Evolutionary conservation across 1,140 invertebrate genomes (phyloP), one percentile per base, ranked within the genome.

Genomic region (Drosophila malerkotliana): DNA sequence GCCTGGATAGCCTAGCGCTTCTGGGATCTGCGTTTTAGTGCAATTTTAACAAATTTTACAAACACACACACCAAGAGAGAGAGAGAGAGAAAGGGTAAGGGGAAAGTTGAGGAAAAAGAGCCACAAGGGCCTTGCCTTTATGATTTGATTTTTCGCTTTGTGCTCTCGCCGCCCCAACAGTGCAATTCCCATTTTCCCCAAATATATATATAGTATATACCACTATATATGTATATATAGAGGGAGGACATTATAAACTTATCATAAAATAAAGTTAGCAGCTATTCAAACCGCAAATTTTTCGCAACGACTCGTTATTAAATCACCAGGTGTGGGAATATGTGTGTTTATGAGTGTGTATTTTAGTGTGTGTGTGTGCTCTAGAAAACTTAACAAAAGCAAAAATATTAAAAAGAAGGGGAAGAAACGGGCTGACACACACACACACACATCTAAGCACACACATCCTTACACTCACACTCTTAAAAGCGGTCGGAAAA

Each of bases 201-300:
- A n/a, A 6, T 6, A 24, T 18, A 21, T 49, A 28, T 49, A 30
- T 55, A 47, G 21, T 21, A 21, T 21, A 21, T 21, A 3, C 21
- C 12, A 9, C 21, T 3, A 3, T 21, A n/a, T 45, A 3, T 21
- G 12, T 45, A 18, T 18, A 18, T 18, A 18, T 18, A 32, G 39
- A 49, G 28, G 45, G n/a, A 5, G 39, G 28, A 72, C 73, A 73
- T 76, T 87, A 87, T 87, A 77, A 87, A 87, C 82, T 87, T 81
- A 87, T 87, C 78, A 87, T 82, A 72, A 79, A 81, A 87, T 87
- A 78, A 87, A 75, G 78, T 87, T 87, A 64, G 82, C 77, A 78
- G 77, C 82, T 75, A 72, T 81, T 87, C 72, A 87, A 82, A 81
- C 82, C 82, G 62, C 82, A 81, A 83, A 87, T 76, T 87, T 87